Base-by-base conservation (phyloP, 2,113 vertebrate genomes). In the Sialia sialis region DNA sequence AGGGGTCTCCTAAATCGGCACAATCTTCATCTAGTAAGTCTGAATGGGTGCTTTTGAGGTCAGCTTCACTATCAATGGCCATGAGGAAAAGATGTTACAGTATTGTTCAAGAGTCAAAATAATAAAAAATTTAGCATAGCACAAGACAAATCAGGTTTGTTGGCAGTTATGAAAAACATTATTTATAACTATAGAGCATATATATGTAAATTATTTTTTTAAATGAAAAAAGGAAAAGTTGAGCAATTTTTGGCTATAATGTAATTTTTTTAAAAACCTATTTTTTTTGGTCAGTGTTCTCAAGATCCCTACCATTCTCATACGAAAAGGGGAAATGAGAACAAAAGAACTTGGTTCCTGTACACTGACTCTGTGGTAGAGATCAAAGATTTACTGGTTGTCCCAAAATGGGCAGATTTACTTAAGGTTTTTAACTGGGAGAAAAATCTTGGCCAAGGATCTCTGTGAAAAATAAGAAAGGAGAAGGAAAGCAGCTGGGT, bases 51-150 rank as follows among this genome's bases (percentile, higher is more conserved):
- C 20, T 79, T 34, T 3, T 2, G 7, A n/a, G 16, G 16, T 49
- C 62, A 55, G 0, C 20, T 16, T 32, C 63, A 8, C 43, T 54
- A 36, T 27, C 12, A 48, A 3, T 0, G 1, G 9, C 30, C 3
- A 0, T 30, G 60, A 62, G 59, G 46, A 60, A 34, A 34, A 81
- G n/a, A 8, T 59, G 30, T 22, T 46, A 32, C 15, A 48, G 5
- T 73, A 21, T 43, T 64, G 17, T 30, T 73, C 29, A 48, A 59
- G 32, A 79, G 16, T 16, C 1, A 1, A 64, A 73, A n/a, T 30
- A 46, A 32, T 74, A 43, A 16, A 29, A 26, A 66, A 27, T 23
- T 48, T 44, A 51, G 46, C 29, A 22, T 16, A 54, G 48, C 11
- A 39, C 10, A 55, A 55, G 49, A 18, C 49, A 25, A 58, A 64